phyloP scores from a whole-genome alignment of 2,888 invertebrate species.

The Chesias legatella region DNA sequence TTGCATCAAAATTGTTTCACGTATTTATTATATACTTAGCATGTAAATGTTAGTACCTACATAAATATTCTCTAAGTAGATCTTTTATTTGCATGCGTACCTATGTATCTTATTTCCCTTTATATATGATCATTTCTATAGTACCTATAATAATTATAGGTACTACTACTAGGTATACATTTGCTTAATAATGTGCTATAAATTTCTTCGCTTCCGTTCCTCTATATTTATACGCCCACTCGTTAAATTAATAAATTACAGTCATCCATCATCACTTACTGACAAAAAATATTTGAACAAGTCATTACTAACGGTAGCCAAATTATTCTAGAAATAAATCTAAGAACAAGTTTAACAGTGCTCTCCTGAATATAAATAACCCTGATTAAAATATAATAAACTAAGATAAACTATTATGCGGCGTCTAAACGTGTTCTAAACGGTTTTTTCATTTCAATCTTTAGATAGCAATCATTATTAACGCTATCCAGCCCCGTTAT shows the following conservation, averaged over 20 bases:
- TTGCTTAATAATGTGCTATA: background rate
- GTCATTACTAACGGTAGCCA: constrained; percentile 1
- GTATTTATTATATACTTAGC: no score
- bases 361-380: constrained; percentile 2
- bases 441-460: no score
- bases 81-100: no score
- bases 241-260: background rate
- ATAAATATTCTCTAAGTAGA: no score
- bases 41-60: no score
- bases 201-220: background rate
- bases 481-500: no score
- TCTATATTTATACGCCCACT: background rate
- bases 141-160: no score
- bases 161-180: no score
- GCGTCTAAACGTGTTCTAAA: no score
- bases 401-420: background rate
- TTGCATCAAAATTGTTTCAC: no score
- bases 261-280: constrained; percentile 1
- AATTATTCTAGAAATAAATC: background rate
- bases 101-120: no score
- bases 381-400: constrained; percentile 1
- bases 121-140: no score
- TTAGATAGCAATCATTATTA: background rate
- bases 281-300: background rate
- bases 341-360: background rate